These are phyloP conservation scores for Pogonomyrmex californicus DNA, from an alignment of 1,140 invertebrate genomes.

Conservation along the genomic window DNA sequence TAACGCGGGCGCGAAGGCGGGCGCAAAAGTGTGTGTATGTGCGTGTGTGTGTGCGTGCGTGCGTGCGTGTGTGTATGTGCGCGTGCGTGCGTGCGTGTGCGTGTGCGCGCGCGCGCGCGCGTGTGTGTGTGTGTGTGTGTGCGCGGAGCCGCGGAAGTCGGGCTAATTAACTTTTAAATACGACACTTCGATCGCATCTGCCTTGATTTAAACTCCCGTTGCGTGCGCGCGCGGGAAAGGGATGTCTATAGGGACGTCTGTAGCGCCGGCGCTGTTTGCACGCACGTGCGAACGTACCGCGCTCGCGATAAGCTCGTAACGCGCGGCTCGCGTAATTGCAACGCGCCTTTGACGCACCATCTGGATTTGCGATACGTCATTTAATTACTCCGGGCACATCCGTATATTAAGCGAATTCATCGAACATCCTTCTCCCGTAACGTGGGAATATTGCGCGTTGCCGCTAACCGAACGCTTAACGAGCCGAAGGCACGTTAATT, in stretches of 20 bases:
- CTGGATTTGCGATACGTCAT: conserved; percentile 58
- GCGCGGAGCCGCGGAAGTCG: conserved; percentile 3
- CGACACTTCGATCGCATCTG: conserved; percentile 41
- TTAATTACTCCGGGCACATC: conserved; percentile 35
- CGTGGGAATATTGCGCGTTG: conserved; percentile 62
- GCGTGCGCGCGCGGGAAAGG: conserved; percentile 23
- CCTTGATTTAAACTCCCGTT: conserved; percentile 40
- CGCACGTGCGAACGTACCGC: conserved; percentile 39
- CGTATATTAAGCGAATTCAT: conserved; percentile 62
- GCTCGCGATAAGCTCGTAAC: conserved; percentile 43
- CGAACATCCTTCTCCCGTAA: conserved; percentile 50
- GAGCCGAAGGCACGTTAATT: conserved; percentile 65
- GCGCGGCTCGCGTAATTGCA: conserved; percentile 40
- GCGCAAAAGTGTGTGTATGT: conserved; percentile 2
- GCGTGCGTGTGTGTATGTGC: no score
- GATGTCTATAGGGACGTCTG: background rate
- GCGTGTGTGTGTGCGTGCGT: no score
- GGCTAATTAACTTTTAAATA: conserved; percentile 59
- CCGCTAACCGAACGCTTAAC: conserved; percentile 60
- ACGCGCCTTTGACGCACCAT: conserved; percentile 37
- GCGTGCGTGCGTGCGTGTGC: no score
- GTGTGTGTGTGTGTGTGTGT: no score
- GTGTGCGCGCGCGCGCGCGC: no score
- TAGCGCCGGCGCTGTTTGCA: conserved; percentile 10
- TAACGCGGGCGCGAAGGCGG: conserved; percentile 18